A percentile compares a stretch with the other conserved stretches of the same genome.
These are phyloP conservation scores for Tenebrio molitor DNA, from an alignment of 1,140 invertebrate species.

Conservation along the genomic window DNA sequence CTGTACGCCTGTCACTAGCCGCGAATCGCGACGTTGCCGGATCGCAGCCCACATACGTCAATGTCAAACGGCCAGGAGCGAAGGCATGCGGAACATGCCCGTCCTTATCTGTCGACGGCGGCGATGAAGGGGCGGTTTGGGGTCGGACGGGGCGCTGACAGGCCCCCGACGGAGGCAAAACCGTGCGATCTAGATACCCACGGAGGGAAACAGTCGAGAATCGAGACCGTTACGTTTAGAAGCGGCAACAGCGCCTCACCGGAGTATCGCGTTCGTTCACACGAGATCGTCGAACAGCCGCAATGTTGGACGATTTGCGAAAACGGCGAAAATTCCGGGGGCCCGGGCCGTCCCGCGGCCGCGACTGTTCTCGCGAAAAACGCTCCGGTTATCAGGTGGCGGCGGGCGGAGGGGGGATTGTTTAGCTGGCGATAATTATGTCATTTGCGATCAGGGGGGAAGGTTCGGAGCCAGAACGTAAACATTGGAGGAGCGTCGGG, in stretches of 20 bases:
- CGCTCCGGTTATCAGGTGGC: not conserved
- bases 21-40: constrained; percentile 50
- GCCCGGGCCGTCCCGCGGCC: not conserved
- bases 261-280: constrained; percentile 62
- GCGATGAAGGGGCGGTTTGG: too few species aligned
- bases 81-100: constrained; percentile 49
- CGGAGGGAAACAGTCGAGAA: constrained; percentile 52
- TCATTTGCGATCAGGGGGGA: not conserved
- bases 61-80: constrained; percentile 48
- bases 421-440: constrained; percentile 17
- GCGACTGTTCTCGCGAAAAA: too few species aligned
- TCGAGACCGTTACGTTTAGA: constrained; percentile 58
- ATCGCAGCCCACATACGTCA: constrained; percentile 49
- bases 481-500: not conserved
- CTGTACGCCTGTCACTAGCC: constrained; percentile 57
- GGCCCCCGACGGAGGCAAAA: constrained; percentile 2
- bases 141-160: not conserved
- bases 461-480: constrained; percentile 4
- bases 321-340: not conserved
- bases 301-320: constrained; percentile 52
- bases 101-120: not conserved
- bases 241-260: constrained; percentile 58
- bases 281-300: constrained; percentile 60
- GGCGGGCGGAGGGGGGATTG: not conserved
- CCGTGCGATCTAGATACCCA: constrained; percentile 55